Evolutionary conservation across 2,113 vertebrate species (phyloP).

Genomic region (Gadus chalcogrammus): DNA sequence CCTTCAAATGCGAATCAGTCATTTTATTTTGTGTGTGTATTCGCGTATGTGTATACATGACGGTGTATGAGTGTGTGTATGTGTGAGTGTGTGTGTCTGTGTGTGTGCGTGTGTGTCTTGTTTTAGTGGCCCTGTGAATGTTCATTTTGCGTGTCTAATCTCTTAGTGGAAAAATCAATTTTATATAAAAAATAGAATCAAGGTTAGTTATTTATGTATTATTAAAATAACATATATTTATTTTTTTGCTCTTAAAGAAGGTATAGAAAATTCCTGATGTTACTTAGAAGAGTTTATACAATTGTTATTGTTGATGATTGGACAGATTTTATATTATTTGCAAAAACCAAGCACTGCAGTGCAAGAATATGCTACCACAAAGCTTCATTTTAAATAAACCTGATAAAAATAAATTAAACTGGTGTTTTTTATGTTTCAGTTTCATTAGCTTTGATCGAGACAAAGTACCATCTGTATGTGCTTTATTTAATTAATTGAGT

Average conservation of each 20-base stretch:
- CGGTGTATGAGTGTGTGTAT: slow-evolving; percentile 16
- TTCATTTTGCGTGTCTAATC: slow-evolving; percentile 46
- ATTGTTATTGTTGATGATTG: slow-evolving; percentile 49
- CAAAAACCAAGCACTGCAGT: slow-evolving; percentile 41
- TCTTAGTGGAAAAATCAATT: slow-evolving; percentile 53
- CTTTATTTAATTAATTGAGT: too few relatives aligned
- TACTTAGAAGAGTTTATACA: slow-evolving; percentile 53
- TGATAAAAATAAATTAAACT: slow-evolving; percentile 20
- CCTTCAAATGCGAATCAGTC: slow-evolving; percentile 32
- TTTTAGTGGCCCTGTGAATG: slow-evolving; percentile 32
- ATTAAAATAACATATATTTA: slow-evolving; percentile 73
- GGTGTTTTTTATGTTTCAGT: too few relatives aligned
- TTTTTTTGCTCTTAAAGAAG: slow-evolving; percentile 68
- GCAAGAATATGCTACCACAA: slow-evolving; percentile 40
- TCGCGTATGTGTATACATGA: background rate
- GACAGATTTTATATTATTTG: slow-evolving; percentile 28
- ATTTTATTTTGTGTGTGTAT: slow-evolving; percentile 3
- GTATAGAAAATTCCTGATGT: slow-evolving; percentile 56
- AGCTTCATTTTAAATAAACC: slow-evolving; percentile 60
- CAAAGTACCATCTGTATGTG: too few relatives aligned
- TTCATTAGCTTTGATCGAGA: too few relatives aligned
- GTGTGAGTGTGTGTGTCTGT: slow-evolving; percentile 14
- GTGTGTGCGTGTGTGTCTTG: slow-evolving; percentile 24
- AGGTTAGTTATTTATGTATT: slow-evolving; percentile 76
- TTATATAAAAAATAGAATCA: slow-evolving; percentile 55